Evolutionary conservation across 2,888 invertebrate species (phyloP).

Genomic region (Eupithecia centaureata): DNA sequence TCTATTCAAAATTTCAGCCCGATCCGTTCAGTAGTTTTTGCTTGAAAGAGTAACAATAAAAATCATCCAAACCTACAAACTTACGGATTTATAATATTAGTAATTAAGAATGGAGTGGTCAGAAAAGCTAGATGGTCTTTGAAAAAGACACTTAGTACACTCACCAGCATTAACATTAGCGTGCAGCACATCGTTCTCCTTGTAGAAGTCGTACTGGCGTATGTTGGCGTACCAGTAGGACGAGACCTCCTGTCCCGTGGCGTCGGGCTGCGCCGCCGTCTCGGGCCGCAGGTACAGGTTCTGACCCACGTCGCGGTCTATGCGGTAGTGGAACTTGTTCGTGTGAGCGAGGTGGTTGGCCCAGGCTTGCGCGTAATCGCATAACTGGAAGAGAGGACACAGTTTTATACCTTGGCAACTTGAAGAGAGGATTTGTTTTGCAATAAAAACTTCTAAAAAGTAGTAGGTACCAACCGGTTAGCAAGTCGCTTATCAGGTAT

Average conservation of each 20-base stretch:
- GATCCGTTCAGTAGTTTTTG: no score
- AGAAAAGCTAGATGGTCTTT: no score
- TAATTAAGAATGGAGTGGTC: no score
- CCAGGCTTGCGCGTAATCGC: conserved; percentile 93
- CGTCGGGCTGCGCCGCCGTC: conserved; percentile 86
- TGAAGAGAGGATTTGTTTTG: no score
- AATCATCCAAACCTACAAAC: no score
- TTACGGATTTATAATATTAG: no score
- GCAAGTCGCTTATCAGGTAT: no score
- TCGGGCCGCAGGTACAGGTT: conserved; percentile 90
- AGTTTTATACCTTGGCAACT: not conserved
- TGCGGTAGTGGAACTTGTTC: conserved; percentile 90
- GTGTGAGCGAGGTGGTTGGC: conserved; percentile 93
- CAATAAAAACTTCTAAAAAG: no score
- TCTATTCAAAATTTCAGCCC: no score
- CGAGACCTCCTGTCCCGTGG: conserved; percentile 91
- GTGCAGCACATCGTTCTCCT: conserved; percentile 88
- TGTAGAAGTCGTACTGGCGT: conserved; percentile 89
- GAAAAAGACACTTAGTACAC: no score
- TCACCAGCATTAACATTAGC: conserved; percentile 91
- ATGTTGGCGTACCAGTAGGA: conserved; percentile 93
- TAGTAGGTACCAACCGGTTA: no score
- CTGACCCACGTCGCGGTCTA: conserved; percentile 90
- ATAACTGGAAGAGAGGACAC: conserved; percentile 81
- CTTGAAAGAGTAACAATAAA: no score